Evolutionary conservation across 2,113 vertebrate species (phyloP).

Genomic region (Sylvilagus bachmani): DNA sequence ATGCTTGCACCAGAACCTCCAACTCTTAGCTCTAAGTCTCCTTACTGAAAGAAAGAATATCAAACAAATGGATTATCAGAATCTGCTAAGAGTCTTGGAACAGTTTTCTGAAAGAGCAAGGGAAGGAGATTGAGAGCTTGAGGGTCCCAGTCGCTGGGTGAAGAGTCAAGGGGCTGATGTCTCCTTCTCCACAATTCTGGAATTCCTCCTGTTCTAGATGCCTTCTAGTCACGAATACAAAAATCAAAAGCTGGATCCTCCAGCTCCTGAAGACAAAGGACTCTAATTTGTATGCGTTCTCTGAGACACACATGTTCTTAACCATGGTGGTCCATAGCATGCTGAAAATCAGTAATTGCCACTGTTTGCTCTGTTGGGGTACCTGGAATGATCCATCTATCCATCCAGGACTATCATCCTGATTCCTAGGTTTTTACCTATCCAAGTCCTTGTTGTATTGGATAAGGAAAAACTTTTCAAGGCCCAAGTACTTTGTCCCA

Average conservation of each 20-base stretch:
- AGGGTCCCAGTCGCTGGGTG: not conserved
- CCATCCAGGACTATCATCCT: not conserved
- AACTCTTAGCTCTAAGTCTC: not conserved
- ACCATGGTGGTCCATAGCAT: not conserved
- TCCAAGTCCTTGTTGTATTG: not conserved
- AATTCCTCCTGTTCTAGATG: not conserved
- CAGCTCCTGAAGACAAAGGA: conserved; percentile 35
- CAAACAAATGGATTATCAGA: not conserved
- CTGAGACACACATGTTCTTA: conserved; percentile 26
- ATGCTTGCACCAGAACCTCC: not conserved
- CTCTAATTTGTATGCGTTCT: not conserved
- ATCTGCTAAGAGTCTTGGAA: not conserved
- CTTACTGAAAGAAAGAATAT: conserved; percentile 5
- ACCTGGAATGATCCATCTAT: not conserved
- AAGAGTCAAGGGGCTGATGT: not conserved
- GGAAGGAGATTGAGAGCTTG: not conserved
- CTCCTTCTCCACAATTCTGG: not conserved
- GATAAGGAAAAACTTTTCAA: not conserved
- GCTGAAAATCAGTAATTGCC: not conserved
- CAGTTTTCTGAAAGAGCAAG: not conserved
- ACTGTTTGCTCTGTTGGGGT: not conserved
- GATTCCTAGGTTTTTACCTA: not conserved
- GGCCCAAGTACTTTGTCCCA: not conserved
- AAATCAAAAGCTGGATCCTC: not conserved
- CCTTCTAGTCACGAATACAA: not conserved